phyloP scores from a whole-genome alignment of 2,113 vertebrate species.

The Platichthys flesus region DNA sequence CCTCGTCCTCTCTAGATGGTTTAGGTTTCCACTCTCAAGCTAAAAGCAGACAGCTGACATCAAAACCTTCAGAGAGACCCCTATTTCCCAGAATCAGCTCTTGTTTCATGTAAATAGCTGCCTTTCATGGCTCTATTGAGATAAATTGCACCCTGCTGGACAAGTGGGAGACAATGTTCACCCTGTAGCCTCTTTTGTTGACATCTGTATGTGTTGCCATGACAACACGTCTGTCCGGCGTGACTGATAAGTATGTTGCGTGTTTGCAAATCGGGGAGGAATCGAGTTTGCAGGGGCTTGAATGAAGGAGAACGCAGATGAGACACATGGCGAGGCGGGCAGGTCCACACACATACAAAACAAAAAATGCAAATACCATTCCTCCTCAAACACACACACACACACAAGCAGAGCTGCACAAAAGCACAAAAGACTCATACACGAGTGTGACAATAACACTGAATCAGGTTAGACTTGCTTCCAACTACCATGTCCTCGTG shows the following conservation, averaged over 20 bases:
- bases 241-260: slow-evolving; percentile 23
- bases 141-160: slow-evolving; percentile 75
- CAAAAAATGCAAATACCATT: slow-evolving; percentile 35
- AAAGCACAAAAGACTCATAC: slow-evolving; percentile 47
- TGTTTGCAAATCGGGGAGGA: slow-evolving; percentile 29
- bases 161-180: slow-evolving; percentile 59
- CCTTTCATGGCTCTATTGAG: slow-evolving; percentile 70
- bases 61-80: slow-evolving; percentile 75
- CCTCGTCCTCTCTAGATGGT: slow-evolving; percentile 58
- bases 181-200: slow-evolving; percentile 65
- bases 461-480: slow-evolving; percentile 56
- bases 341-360: slow-evolving; percentile 31
- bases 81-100: slow-evolving; percentile 74
- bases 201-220: slow-evolving; percentile 68
- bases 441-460: slow-evolving; percentile 30
- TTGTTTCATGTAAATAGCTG: slow-evolving; percentile 74
- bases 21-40: slow-evolving; percentile 73
- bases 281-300: slow-evolving; percentile 20
- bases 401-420: slow-evolving; percentile 21
- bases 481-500: slow-evolving; percentile 40
- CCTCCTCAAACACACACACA: slow-evolving; percentile 30
- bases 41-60: slow-evolving; percentile 76
- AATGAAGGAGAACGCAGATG: slow-evolving; percentile 20
- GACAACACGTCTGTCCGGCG: slow-evolving; percentile 44
- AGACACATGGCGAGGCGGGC: slow-evolving; percentile 11